Evolutionary conservation across 2,113 vertebrate species (phyloP), one percentile per base, ranked within the genome.

Genomic region (Dasyornis broadbenti): DNA sequence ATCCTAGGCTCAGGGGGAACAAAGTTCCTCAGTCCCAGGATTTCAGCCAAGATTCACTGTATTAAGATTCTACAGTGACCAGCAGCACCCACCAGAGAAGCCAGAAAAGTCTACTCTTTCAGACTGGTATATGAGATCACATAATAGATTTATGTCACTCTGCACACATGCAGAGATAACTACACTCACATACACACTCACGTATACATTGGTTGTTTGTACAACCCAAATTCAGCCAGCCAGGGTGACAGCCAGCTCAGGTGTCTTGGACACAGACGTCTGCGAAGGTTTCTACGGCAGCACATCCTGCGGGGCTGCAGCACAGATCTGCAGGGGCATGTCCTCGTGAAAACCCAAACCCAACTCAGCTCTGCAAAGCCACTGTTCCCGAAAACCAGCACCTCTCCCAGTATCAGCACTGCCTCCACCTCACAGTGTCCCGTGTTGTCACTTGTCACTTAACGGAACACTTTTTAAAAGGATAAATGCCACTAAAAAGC

Each of bases 381-480:
- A 3, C 35, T 6, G 16, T 1, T 80, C 22, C 31, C 1, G 1
- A 68, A 57, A 12, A 13, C 1, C n/a, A 69, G 40, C 59, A 27
- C 16, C 23, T 33, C 31, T 21, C 26, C 18, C 11, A 18, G 21
- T 2, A 18, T 21, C 71, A 66, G 50, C 61, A 20, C 6, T 18
- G n/a, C 15, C 23, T 44, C 49, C 9, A 6, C 6, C 31, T 39
- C 72, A 19, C 63, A 14, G 7, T 6, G 44, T 49, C 53, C 27
- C 56, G 22, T 28, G 9, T 11, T 64, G 28, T 63, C 21, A 10
- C 37, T 7, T 2, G 6, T 6, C 12, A 8, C n/a, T 49, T 49
- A 53, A 39, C 2, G 11, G 18, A 70, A 16, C 15, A 19, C 10
- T 70, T 71, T 26, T 23, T 61, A 6, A 26, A 79, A 57, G 17